Evolutionary conservation across 2,113 vertebrate species (phyloP).

Genomic region (Hiodon alosoides): DNA sequence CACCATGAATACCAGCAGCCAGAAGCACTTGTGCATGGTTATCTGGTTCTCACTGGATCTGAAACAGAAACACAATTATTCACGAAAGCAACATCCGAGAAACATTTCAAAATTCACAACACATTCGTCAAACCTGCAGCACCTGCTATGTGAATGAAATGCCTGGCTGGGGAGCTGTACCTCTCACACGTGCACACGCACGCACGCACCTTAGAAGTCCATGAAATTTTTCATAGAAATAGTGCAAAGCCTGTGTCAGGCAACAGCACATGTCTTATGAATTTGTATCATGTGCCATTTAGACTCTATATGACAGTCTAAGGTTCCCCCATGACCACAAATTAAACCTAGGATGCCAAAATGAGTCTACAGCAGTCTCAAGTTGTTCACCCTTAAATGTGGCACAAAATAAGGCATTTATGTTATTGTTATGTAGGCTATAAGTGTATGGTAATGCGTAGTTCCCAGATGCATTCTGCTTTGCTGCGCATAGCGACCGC

Average conservation of each 20-base stretch:
- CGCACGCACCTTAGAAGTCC: not conserved
- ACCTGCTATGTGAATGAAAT: too few relatives aligned
- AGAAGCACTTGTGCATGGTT: conserved; percentile 92
- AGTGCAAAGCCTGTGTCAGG: too few relatives aligned
- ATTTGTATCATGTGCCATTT: too few relatives aligned
- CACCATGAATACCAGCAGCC: conserved; percentile 94
- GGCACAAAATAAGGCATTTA: too few relatives aligned
- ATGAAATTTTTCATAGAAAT: not conserved
- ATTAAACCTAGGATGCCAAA: too few relatives aligned
- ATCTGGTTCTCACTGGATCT: conserved; percentile 87
- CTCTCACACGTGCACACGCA: too few relatives aligned
- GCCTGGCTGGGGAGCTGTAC: too few relatives aligned
- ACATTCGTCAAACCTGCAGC: not conserved
- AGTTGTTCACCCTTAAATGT: too few relatives aligned
- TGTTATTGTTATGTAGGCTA: not conserved
- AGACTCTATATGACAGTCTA: too few relatives aligned
- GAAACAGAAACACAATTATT: conserved; percentile 18
- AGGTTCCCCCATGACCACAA: too few relatives aligned
- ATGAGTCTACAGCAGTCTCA: too few relatives aligned
- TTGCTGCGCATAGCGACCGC: conserved; percentile 43
- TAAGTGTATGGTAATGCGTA: not conserved
- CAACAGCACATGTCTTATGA: too few relatives aligned
- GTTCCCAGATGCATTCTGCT: conserved; percentile 25
- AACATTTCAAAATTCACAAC: not conserved
- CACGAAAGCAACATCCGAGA: not conserved